phyloP scores from a whole-genome alignment of 2,888 invertebrate genomes.

The Limnephilus marmoratus region DNA sequence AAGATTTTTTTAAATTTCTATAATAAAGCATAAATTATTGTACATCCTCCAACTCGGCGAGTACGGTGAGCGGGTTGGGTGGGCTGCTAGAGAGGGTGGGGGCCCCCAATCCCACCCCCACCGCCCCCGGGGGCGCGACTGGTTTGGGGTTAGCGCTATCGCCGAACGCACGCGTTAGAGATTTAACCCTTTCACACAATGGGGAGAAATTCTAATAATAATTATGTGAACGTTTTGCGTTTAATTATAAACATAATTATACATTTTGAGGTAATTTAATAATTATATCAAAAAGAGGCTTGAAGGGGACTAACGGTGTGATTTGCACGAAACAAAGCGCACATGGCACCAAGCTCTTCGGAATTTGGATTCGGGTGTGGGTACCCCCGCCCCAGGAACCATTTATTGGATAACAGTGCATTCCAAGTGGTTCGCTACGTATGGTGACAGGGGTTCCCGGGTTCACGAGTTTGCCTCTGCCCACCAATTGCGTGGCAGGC shows the following conservation, averaged over 20 bases:
- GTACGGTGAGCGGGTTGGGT: not conserved
- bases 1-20: not conserved
- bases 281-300: not conserved
- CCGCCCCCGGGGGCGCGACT: not conserved
- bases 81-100: not conserved
- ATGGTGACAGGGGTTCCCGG: too few relatives aligned
- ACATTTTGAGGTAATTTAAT: not conserved
- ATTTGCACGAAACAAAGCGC: not conserved
- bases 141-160: constrained; percentile 36
- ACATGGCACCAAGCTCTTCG: not conserved
- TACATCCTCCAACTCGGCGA: not conserved
- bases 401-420: too few relatives aligned
- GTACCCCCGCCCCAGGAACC: too few relatives aligned
- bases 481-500: too few relatives aligned
- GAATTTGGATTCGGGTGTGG: too few relatives aligned
- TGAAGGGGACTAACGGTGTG: not conserved
- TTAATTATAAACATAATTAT: not conserved
- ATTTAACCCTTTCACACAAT: constrained; percentile 36
- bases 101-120: not conserved
- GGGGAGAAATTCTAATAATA: not conserved
- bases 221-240: not conserved
- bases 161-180: constrained; percentile 45
- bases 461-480: too few relatives aligned
- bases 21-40: not conserved
- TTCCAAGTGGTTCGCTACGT: too few relatives aligned